phyloP scores from a whole-genome alignment of 2,113 vertebrate genomes.

The Choloepus hoffmanni region DNA sequence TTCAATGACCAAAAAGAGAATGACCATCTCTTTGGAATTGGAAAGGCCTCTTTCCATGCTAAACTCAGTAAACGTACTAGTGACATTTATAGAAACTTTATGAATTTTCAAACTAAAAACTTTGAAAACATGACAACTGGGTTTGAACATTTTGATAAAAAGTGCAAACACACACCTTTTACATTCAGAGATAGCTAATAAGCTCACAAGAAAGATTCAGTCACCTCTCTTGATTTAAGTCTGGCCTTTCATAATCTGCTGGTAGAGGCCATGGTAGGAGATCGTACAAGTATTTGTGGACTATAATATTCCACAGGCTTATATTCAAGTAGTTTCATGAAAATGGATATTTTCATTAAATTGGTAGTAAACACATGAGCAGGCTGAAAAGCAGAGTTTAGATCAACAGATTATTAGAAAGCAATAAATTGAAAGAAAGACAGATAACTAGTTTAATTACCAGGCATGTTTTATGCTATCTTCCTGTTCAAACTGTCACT shows the following conservation, averaged over 20 bases:
- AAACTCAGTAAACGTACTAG: background rate
- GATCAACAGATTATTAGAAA: background rate
- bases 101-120: background rate
- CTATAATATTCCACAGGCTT: background rate
- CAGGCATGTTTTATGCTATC: background rate
- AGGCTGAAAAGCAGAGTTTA: background rate
- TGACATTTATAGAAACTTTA: constrained; percentile 19
- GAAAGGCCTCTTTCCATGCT: background rate
- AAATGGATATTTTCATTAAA: constrained; percentile 11
- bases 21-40: background rate
- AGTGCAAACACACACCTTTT: background rate
- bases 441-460: background rate
- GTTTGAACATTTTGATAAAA: background rate
- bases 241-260: background rate
- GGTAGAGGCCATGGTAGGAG: background rate
- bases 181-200: background rate
- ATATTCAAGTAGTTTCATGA: background rate
- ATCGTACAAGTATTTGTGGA: background rate
- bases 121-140: background rate
- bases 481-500: background rate
- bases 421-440: background rate
- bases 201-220: background rate
- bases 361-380: background rate
- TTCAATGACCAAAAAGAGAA: constrained; percentile 1
- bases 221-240: background rate